phyloP scores from a whole-genome alignment of 2,888 invertebrate genomes.

The Xestia xanthographa region DNA sequence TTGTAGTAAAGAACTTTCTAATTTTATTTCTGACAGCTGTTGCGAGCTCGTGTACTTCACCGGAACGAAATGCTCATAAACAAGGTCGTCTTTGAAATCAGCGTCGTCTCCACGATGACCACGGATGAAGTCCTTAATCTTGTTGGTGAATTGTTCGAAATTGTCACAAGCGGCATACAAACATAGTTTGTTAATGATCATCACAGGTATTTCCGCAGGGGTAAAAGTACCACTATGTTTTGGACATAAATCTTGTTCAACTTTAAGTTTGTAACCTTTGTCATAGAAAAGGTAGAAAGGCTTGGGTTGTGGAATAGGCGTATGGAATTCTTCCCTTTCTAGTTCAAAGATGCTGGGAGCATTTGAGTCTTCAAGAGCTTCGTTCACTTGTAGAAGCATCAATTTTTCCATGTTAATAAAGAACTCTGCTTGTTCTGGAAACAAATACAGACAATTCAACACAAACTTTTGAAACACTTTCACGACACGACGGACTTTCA shows the following conservation, averaged over 20 bases:
- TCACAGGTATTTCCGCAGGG: constrained; percentile 80
- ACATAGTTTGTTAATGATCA: constrained; percentile 82
- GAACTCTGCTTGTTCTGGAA: constrained; percentile 86
- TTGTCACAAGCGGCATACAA: constrained; percentile 86
- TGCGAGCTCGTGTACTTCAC: constrained; percentile 75
- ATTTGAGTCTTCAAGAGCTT: constrained; percentile 77
- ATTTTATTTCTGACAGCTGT: constrained; percentile 75
- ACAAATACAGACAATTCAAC: constrained; percentile 78
- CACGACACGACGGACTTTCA: constrained; percentile 83
- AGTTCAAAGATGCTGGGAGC: constrained; percentile 78
- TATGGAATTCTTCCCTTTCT: constrained; percentile 71
- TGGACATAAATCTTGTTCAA: constrained; percentile 80
- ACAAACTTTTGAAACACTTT: constrained; percentile 85
- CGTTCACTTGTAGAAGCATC: constrained; percentile 83
- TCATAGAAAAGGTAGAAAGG: constrained; percentile 85
- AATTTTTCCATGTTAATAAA: constrained; percentile 86
- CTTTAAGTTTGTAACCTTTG: constrained; percentile 74
- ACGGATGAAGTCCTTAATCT: constrained; percentile 77
- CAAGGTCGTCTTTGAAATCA: constrained; percentile 77
- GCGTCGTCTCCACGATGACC: constrained; percentile 74
- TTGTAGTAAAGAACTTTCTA: constrained; percentile 84
- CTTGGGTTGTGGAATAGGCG: constrained; percentile 77
- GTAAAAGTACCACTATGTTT: constrained; percentile 78
- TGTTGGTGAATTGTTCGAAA: constrained; percentile 78
- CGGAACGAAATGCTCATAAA: constrained; percentile 78